Conservation (phyloP, 2,797 vertebrate species). For the Hephaestus fuliginosus region DNA sequence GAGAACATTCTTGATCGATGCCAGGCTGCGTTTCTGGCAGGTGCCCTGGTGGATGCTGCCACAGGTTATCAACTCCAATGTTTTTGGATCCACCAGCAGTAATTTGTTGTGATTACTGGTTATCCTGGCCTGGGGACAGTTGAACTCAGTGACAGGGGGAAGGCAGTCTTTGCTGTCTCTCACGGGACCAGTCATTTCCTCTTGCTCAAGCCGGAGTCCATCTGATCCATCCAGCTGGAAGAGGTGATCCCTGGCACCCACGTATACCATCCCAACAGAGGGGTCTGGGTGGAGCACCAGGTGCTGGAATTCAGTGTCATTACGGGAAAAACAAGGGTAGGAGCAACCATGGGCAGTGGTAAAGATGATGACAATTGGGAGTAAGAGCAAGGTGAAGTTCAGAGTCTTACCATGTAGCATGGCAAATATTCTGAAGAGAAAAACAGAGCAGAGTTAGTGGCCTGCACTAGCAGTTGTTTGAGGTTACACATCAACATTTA, state of each 20-base stretch:
- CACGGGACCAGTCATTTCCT: constrained; percentile 90
- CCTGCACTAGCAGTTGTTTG: neutral
- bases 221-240: constrained; percentile 91
- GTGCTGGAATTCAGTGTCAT: constrained; percentile 92
- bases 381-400: constrained; percentile 82
- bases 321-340: constrained; percentile 87
- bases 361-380: constrained; percentile 77
- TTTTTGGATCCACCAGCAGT: constrained; percentile 89
- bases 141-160: constrained; percentile 89
- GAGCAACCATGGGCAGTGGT: constrained; percentile 59
- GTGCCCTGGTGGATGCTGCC: constrained; percentile 96
- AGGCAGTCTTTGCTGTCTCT: constrained; percentile 96
- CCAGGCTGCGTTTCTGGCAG: constrained; percentile 93
- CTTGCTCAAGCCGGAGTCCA: constrained; percentile 86
- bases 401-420: constrained; percentile 90
- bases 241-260: constrained; percentile 93
- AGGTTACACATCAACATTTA: constrained; percentile 19
- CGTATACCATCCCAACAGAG: constrained; percentile 89
- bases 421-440: constrained; percentile 87
- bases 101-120: constrained; percentile 95
- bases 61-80: constrained; percentile 91
- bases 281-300: constrained; percentile 92
- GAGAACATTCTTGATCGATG: constrained; percentile 84
- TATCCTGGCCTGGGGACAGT: constrained; percentile 90
- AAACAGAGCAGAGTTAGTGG: constrained; percentile 27